Base-by-base conservation (phyloP, 2,888 invertebrate genomes). In the Acleris holmiana region DNA sequence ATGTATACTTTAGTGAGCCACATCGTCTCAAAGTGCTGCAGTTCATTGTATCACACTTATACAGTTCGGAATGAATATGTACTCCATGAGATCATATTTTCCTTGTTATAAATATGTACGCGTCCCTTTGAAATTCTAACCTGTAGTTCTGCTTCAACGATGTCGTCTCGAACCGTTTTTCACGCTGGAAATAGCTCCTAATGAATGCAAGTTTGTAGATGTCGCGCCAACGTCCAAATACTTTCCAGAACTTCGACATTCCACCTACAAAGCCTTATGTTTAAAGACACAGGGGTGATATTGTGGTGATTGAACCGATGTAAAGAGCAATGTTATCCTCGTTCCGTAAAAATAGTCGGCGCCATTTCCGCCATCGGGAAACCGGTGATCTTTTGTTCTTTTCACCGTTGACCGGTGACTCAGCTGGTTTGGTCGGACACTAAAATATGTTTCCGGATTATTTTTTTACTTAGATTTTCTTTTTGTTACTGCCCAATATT, bases 301-400 rank as follows among this genome's bases (percentile, higher is more conserved):
- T 78, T 84, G 69, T 73, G 71, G 73, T 79, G 79, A 66, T 68
- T 70, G 66, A 64, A 48, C 70, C 69, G 71, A 68, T 68, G 68
- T 71, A 77, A 70, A 71, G 71, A 70, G 73, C 78, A 78, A 78
- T 80, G 76, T 76, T 80, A 83, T 77, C 79, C 82, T 80, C 82
- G 80, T 79, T 76, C 75, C 74, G 80, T 88, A 89, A 88, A 91
- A 90, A 90, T 90, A 91, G 90, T 83, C 79, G 69, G 72, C 75
- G 80, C 80, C 86, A 85, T 87, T 89, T 91, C 91, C 91, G 91
- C 85, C 86, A 87, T 82, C 77, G 79, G 83, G 79, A 83, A 83
- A 85, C 82, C 54, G 80, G 76, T 76, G 78, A 77, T 81, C 84
- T 86, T 88, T 88, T 88, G 85, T 87, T 88, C 78, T 81, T 83